Base-by-base conservation (phyloP, 2,888 invertebrate genomes). In the Acronicta leporina region DNA sequence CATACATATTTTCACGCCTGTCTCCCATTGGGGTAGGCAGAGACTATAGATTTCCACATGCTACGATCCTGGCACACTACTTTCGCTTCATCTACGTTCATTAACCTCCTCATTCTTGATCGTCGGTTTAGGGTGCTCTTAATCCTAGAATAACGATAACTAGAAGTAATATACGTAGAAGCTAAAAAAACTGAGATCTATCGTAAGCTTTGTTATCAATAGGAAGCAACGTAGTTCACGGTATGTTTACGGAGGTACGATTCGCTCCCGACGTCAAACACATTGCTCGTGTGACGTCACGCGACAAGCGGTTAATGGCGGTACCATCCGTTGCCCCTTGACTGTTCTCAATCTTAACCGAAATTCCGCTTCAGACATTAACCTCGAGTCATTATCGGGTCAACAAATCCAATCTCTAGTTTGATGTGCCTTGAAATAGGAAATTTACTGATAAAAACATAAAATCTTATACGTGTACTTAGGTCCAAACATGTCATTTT, bases 311-410 rank as follows among this genome's bases (percentile, higher is more conserved):
- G 5, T 33, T 50, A 53, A 54, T 45, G 16, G 38, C 49, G 53
- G 38, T 10, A 55, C 13, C 30, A 27, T 38, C 14, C 20, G 52
- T 50, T 40, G 16, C 45, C 38, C 44, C 14, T 43, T 42, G 27
- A 69, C 11, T 50, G 20, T 50, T 71, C 42, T 40, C 20, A 30
- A 65, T 56, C 42, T 51, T 27, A 30, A 38, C 56, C 40, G 9
- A 47, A 40, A 50, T 43, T 51, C 13, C 50, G 54, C 13, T 20
- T 9, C 5, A 20, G 51, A 56, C n/a, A 55, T 51, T 25, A 43
- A 25, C 52, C 14, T 38, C 15, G 10, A 13, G 9, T 43, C 5
- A 41, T 43, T 43, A 35, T 46, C n/a, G 9, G 33, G 14, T 57
- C 40, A 51, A 58, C 44, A 58, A 35, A 16, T 38, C 2, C 6